Base-by-base conservation (phyloP, 2,888 invertebrate species). In the Mellilla xanthometata region DNA sequence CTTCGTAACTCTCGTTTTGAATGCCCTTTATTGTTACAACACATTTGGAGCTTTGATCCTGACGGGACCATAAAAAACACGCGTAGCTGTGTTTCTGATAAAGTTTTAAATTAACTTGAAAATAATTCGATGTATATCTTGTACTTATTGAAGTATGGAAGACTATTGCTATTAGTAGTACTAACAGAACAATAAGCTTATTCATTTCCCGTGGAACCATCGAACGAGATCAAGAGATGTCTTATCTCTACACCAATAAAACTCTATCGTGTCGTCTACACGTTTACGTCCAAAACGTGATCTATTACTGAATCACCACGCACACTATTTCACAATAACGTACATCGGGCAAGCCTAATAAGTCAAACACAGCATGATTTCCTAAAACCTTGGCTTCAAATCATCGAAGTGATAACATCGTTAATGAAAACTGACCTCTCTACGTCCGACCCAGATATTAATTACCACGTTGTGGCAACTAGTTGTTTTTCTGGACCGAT, bases 341-440 rank as follows among this genome's bases (percentile, higher is more conserved):
- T 24, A 39, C 28, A 29, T 41, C 49, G 48, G 50, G 39, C 34
- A 38, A 30, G 26, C 44, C 45, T 45, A 55, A 54, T 55, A 50
- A 56, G 47, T 48, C 52, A 53, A 53, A 55, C 41, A 48, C 28
- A 39, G 51, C 53, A 51, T 56, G 62, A 69, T 74, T 81, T 80
- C 76, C 72, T 78, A 74, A 75, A 80, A 65, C 83, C 85, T 81
- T 81, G 81, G 65, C 55, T 67, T 56, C 68, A 70, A 80, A 76
- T 80, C 74, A 76, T 74, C 68, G 61, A 55, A 68, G 65, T 72
- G 78, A 79, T 82, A 83, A 77, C 72, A 71, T 65, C 68, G 77
- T 76, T 79, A 80, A 82, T 84, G 79, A 77, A 75, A 75, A 76
- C 65, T 78, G 84, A 79, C 87, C 86, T 85, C 74, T 75, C 75